Evolutionary conservation across 1,140 invertebrate genomes (phyloP).

Genomic region (Drosophila rufa): DNA sequence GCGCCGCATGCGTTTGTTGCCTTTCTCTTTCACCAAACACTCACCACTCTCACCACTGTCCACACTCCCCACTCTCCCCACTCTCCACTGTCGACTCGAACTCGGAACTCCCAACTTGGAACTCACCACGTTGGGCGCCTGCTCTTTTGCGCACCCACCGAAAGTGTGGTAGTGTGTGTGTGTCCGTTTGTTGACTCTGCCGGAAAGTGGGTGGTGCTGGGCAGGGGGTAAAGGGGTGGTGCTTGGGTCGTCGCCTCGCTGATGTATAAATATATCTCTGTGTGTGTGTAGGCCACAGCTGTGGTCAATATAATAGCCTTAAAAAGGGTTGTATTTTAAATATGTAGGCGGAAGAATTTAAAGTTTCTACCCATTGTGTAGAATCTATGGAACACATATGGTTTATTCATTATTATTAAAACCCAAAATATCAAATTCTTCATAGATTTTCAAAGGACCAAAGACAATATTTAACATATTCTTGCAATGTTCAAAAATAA

Average conservation of each 20-base stretch:
- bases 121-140: conserved; percentile 63
- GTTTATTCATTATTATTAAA: no score
- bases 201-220: conserved; percentile 35
- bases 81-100: not conserved
- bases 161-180: conserved; percentile 55
- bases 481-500: no score
- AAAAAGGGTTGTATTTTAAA: not conserved
- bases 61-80: not conserved
- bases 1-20: conserved; percentile 60
- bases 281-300: conserved; percentile 19
- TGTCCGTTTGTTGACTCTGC: conserved; percentile 79
- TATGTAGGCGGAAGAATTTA: not conserved
- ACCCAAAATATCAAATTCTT: no score
- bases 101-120: conserved; percentile 15
- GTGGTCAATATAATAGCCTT: conserved; percentile 20
- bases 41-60: conserved; percentile 67
- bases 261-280: conserved; percentile 45
- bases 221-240: conserved; percentile 34
- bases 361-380: no score
- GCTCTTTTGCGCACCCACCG: conserved; percentile 52
- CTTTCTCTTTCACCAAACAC: conserved; percentile 81
- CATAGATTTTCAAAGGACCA: no score
- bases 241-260: conserved; percentile 59
- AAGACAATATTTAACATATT: no score
- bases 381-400: no score